A percentile compares a stretch with the other conserved stretches of the same genome.
Conservation (phyloP, 2,113 vertebrate genomes). For the Hippotragus niger region DNA sequence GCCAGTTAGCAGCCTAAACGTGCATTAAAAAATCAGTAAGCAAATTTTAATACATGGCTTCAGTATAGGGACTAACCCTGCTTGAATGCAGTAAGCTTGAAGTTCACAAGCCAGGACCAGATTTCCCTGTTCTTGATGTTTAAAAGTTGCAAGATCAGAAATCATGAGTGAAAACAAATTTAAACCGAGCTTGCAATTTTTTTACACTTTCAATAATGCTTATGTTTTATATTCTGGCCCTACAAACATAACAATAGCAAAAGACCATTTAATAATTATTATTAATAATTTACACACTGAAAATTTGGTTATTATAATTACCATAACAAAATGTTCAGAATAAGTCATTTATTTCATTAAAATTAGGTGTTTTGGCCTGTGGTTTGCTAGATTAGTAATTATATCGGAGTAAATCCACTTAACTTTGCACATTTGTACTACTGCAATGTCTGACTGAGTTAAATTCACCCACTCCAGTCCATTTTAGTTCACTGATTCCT, state of each 20-base stretch:
- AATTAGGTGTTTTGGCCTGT: neutral
- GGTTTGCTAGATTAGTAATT: neutral
- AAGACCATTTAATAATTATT: neutral
- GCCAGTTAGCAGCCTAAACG: neutral
- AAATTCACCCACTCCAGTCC: no score
- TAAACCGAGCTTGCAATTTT: neutral
- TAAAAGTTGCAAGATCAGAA: neutral
- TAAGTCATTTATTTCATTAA: neutral
- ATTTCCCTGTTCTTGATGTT: neutral
- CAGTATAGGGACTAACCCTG: neutral
- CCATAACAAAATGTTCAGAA: slow-evolving; percentile 8
- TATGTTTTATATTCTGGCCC: neutral
- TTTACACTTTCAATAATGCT: neutral
- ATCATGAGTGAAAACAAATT: neutral
- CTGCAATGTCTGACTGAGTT: neutral
- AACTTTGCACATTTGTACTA: neutral
- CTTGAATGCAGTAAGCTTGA: neutral
- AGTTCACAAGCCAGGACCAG: neutral
- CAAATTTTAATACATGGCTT: neutral
- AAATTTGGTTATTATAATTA: neutral
- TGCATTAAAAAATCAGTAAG: neutral
- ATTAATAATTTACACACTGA: neutral
- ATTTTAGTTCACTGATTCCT: no score
- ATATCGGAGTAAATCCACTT: neutral
- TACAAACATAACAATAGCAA: neutral